Evolutionary conservation across 2,113 vertebrate species (phyloP).

Genomic region (Scytalopus superciliaris): DNA sequence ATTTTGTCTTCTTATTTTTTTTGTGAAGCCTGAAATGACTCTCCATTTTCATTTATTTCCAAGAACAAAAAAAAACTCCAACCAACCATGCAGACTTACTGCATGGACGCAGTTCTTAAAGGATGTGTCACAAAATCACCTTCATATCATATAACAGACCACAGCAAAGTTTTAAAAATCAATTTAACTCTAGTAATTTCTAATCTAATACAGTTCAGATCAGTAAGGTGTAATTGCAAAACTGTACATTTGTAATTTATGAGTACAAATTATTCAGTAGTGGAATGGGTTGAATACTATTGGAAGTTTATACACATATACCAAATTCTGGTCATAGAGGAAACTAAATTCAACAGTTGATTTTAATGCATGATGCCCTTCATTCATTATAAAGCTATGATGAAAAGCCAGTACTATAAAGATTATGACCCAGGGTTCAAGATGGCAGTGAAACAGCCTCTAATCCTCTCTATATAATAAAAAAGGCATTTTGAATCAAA

Average conservation of each 20-base stretch:
- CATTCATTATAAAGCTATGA: slow-evolving; percentile 18
- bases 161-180: slow-evolving; percentile 18
- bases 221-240: slow-evolving; percentile 36
- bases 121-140: not conserved
- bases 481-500: slow-evolving; percentile 37
- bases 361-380: slow-evolving; percentile 29
- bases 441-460: not conserved
- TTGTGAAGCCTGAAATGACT: not conserved
- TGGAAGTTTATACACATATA: slow-evolving; percentile 36
- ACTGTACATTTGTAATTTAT: slow-evolving; percentile 63
- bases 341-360: slow-evolving; percentile 52
- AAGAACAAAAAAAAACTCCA: not conserved
- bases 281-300: slow-evolving; percentile 17
- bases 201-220: slow-evolving; percentile 50
- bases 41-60: not conserved
- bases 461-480: not conserved
- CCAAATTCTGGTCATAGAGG: slow-evolving; percentile 33
- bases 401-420: slow-evolving; percentile 34
- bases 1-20: not conserved
- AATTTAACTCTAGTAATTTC: slow-evolving; percentile 38
- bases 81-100: too few species aligned
- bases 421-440: slow-evolving; percentile 10
- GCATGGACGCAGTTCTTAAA: not conserved
- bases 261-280: slow-evolving; percentile 57
- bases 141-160: slow-evolving; percentile 10